phyloP scores from a whole-genome alignment of 2,797 vertebrate genomes.

The Nyctalus aviator region DNA sequence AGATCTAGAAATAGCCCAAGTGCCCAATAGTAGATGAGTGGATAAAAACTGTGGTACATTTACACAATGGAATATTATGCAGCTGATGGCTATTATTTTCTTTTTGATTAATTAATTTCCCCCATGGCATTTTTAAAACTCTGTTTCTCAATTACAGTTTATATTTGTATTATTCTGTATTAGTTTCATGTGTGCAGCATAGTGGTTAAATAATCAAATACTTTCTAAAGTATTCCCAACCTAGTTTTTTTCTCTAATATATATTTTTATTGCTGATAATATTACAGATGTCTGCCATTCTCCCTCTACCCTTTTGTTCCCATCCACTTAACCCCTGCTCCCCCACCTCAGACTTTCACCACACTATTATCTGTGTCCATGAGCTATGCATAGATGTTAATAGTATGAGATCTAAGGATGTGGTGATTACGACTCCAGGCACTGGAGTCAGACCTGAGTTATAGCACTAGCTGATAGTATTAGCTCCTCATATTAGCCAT shows the following conservation, averaged over 20 bases:
- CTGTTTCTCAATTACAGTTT: background rate
- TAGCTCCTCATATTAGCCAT: background rate
- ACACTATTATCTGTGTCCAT: background rate
- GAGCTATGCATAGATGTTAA: background rate
- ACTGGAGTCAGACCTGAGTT: slow-evolving; percentile 27
- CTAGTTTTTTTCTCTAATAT: background rate
- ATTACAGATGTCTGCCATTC: background rate
- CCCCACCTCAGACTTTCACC: background rate
- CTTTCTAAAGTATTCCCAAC: background rate
- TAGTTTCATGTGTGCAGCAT: background rate
- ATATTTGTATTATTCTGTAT: background rate
- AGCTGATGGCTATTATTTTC: background rate
- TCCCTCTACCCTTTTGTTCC: background rate
- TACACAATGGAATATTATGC: too few relatives aligned
- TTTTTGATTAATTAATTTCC: background rate
- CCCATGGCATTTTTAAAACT: background rate
- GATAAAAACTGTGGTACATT: too few relatives aligned
- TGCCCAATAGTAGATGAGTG: too few relatives aligned
- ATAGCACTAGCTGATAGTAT: slow-evolving; percentile 15
- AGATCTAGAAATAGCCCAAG: too few relatives aligned
- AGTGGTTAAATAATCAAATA: background rate
- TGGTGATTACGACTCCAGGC: background rate
- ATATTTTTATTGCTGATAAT: background rate
- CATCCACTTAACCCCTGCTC: background rate
- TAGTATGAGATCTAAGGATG: background rate